Evolutionary conservation across 1,140 invertebrate genomes (phyloP).

Genomic region (Neodiprion virginianus): DNA sequence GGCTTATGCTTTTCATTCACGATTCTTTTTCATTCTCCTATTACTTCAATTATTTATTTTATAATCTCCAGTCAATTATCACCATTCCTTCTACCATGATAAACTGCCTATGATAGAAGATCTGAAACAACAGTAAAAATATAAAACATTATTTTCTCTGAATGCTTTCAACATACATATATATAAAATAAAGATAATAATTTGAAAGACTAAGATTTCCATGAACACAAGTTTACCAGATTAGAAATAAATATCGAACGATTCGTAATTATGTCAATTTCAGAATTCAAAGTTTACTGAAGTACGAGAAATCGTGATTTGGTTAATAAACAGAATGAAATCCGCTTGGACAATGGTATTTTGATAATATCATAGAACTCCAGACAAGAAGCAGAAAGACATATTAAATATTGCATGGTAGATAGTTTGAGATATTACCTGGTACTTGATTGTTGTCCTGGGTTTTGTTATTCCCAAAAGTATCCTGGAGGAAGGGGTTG

Average conservation of each 20-base stretch:
- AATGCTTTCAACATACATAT: not conserved
- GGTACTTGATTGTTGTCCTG: conserved; percentile 59
- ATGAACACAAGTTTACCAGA: not conserved
- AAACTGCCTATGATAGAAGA: not conserved
- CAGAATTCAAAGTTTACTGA: not conserved
- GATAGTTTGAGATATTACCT: conserved; percentile 36
- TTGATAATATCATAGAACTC: not conserved
- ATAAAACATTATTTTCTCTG: too few species aligned
- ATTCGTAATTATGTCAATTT: not conserved
- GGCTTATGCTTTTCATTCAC: not conserved
- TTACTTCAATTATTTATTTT: not conserved
- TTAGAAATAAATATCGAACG: not conserved
- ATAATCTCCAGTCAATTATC: not conserved
- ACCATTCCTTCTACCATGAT: not conserved
- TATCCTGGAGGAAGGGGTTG: conserved; percentile 56
- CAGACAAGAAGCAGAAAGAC: not conserved
- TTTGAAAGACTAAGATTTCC: not conserved
- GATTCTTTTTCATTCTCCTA: not conserved
- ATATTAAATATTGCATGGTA: conserved; percentile 44
- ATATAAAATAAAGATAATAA: not conserved
- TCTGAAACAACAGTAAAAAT: not conserved
- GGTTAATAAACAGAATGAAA: not conserved
- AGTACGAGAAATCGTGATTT: not conserved
- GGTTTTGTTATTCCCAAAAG: conserved; percentile 54
- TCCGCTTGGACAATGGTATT: not conserved